Evolutionary conservation across 2,797 vertebrate species (phyloP).

Genomic region (Arremon brunneinucha): DNA sequence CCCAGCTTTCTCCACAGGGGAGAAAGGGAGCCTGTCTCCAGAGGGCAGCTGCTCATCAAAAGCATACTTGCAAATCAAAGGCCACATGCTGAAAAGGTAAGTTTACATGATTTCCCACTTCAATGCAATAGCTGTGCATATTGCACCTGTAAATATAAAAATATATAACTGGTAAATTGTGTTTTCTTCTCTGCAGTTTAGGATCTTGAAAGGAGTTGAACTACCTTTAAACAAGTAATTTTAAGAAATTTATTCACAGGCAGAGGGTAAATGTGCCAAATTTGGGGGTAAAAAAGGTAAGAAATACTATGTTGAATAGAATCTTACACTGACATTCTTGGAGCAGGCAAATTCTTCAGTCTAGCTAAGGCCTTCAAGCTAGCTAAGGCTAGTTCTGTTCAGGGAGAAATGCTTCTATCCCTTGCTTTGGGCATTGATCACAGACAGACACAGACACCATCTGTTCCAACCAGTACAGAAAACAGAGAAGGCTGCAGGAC

Average conservation of each 20-base stretch:
- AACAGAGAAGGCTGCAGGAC: background rate
- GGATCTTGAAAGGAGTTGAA: background rate
- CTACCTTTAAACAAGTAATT: background rate
- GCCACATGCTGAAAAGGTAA: background rate
- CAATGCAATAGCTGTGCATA: background rate
- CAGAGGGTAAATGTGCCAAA: background rate
- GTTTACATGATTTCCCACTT: background rate
- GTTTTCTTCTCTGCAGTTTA: background rate
- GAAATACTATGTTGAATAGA: background rate
- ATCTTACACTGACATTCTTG: background rate
- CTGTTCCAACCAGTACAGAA: background rate
- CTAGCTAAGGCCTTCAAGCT: background rate
- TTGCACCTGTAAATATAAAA: background rate
- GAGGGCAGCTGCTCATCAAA: background rate
- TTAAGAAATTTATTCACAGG: background rate
- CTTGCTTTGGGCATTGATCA: background rate
- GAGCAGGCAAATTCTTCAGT: background rate
- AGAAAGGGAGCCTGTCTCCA: background rate
- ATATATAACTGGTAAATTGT: background rate
- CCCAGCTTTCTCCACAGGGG: background rate
- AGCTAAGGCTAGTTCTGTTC: background rate
- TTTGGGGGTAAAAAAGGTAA: background rate
- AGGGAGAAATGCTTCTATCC: background rate
- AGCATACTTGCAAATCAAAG: background rate
- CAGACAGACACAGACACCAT: background rate